Conservation (phyloP, 2,888 invertebrate genomes). For the Exephanes ischioxanthus region DNA sequence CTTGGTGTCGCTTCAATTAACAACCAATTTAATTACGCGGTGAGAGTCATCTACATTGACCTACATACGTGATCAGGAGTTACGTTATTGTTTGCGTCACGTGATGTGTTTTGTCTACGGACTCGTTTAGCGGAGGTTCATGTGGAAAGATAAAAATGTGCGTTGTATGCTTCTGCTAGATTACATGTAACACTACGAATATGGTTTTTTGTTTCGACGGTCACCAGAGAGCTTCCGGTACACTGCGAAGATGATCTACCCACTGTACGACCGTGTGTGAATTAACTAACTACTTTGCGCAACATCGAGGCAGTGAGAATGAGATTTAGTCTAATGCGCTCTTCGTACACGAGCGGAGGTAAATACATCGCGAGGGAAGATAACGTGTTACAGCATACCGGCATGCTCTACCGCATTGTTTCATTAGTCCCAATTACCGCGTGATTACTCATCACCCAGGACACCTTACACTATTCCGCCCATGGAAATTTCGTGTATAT, state of each 20-base stretch:
- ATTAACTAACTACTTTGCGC: not conserved
- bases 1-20: constrained; percentile 13
- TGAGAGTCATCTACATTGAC: constrained; percentile 31
- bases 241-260: not conserved
- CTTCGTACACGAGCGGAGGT: not conserved
- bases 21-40: constrained; percentile 5
- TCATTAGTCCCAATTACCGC: constrained; percentile 7
- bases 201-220: not conserved
- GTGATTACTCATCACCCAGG: constrained; percentile 8
- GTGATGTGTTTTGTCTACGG: constrained; percentile 33
- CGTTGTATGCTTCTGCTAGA: not conserved
- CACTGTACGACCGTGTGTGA: not conserved
- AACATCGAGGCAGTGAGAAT: not conserved
- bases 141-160: constrained; percentile 9
- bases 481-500: not conserved
- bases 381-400: not conserved
- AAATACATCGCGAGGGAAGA: not conserved
- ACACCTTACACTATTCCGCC: not conserved
- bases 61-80: constrained; percentile 45
- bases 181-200: not conserved
- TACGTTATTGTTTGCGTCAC: constrained; percentile 27
- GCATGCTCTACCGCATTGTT: not conserved
- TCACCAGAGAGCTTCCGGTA: not conserved
- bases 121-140: not conserved
- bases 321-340: not conserved